A percentile compares a stretch with the other conserved stretches of the same genome.
These are phyloP conservation scores for Ormyrus labotus DNA, from an alignment of 2,888 invertebrate genomes.

Conservation along the genomic window DNA sequence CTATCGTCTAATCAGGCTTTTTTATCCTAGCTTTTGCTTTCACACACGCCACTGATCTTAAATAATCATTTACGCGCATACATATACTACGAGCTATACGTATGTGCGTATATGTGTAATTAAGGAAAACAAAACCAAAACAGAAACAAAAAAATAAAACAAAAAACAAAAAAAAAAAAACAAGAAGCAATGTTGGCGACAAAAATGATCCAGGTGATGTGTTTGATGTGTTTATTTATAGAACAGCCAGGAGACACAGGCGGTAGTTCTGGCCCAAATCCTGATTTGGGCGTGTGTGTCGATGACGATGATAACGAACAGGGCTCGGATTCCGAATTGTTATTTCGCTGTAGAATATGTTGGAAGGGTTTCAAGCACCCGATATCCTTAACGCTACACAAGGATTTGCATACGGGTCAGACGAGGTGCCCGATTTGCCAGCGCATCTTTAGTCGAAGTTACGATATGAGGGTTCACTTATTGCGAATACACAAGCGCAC, in stretches of 20 bases:
- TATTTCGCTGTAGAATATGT: slow-evolving; percentile 81
- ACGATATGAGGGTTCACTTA: slow-evolving; percentile 80
- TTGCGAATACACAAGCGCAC: slow-evolving; percentile 79
- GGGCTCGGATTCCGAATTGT: slow-evolving; percentile 77
- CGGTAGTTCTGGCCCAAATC: slow-evolving; percentile 65
- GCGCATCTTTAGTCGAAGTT: slow-evolving; percentile 80
- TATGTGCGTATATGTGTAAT: neutral
- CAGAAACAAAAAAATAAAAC: slow-evolving; percentile 25
- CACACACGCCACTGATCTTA: slow-evolving; percentile 56
- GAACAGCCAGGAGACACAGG: slow-evolving; percentile 65
- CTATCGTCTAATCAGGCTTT: slow-evolving; percentile 60
- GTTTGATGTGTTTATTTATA: slow-evolving; percentile 71
- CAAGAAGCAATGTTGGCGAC: slow-evolving; percentile 34
- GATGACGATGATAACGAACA: slow-evolving; percentile 69
- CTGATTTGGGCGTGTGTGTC: slow-evolving; percentile 65
- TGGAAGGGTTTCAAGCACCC: slow-evolving; percentile 82
- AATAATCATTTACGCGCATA: too few relatives aligned
- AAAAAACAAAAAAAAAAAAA: slow-evolving; percentile 20
- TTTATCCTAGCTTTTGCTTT: slow-evolving; percentile 60
- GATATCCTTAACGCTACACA: slow-evolving; percentile 80
- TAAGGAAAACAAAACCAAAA: slow-evolving; percentile 6
- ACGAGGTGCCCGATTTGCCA: slow-evolving; percentile 81
- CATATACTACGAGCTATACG: neutral
- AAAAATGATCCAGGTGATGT: slow-evolving; percentile 58
- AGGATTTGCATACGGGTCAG: slow-evolving; percentile 81